Evolutionary conservation across 2,113 vertebrate genomes (phyloP).

Genomic region (Ranitomeya variabilis): DNA sequence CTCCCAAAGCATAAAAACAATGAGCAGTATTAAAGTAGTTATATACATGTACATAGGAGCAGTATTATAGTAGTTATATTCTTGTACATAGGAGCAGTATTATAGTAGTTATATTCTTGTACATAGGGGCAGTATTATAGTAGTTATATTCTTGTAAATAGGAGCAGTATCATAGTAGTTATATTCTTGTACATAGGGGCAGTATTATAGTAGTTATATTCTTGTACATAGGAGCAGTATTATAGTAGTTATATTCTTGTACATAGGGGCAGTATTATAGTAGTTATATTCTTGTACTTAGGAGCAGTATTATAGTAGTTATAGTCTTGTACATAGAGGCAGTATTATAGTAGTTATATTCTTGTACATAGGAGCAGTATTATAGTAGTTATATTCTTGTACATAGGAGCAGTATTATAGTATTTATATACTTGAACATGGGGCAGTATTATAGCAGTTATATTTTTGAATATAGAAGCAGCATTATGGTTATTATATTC

Average conservation of each 20-base stretch:
- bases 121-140: neutral
- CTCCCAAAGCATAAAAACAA: neutral
- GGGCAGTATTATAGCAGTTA: neutral
- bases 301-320: conserved; percentile 12
- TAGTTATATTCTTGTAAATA: neutral
- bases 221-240: neutral
- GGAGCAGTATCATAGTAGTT: neutral
- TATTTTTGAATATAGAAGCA: neutral
- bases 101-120: neutral
- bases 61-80: neutral
- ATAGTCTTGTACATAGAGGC: neutral
- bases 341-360: neutral
- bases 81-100: neutral
- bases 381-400: neutral
- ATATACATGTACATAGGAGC: neutral
- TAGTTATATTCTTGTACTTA: neutral
- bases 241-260: neutral
- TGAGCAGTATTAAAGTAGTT: neutral
- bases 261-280: no score
- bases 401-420: neutral
- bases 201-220: neutral
- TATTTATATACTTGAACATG: neutral
- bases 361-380: neutral
- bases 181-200: no score
- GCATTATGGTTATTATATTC: conserved; percentile 5